Evolutionary conservation across 1,140 invertebrate genomes (phyloP), one percentile per base, ranked within the genome.

Genomic region (Camponotus floridanus): DNA sequence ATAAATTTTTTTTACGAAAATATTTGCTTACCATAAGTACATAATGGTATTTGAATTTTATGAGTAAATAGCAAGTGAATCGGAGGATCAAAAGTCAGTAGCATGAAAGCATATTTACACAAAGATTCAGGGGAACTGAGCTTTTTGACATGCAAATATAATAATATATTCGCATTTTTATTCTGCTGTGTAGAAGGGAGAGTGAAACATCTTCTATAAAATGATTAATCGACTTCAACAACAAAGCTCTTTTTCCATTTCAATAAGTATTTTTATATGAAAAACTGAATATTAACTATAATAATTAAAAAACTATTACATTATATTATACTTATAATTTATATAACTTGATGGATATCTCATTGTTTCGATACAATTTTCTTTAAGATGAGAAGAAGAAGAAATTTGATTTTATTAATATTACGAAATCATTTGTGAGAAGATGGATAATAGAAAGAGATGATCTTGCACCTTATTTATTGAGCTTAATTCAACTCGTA

Each of bases 11-110:
- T 6, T 0, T 33, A 3, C 11, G 45, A 71, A 42, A 73, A 81
- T 33, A 59, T 81, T 73, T 71, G 36, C 18, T 26, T 6, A 3
- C 4, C 51, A 33, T 15, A 42, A 71, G 18, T 65, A 57, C 51
- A 71, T 65, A 81, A 45, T 45, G 26, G 21, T 71, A n/a, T 59
- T 71, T 71, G 67, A 81, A 73, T 73, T 73, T 71, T 42, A 26
- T 26, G 51, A 73, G 18, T 71, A 42, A 31, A 81, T 31, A 18
- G 0, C 13, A 31, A 26, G 13, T n/a, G 33, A 79, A 59, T 68
- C 45, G n/a, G n/a, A 39, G 31, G n/a, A 61, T 59, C 18, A 8
- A 15, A 71, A 81, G 51, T 73, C 4, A 45, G n/a, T 9, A 45
- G 18, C n/a, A 36, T 18, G 13, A 71, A 31, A 73, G 51, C 45